These are phyloP conservation scores for Lepidurus couesii DNA, from an alignment of 1,140 invertebrate species.

Conservation along the genomic window DNA sequence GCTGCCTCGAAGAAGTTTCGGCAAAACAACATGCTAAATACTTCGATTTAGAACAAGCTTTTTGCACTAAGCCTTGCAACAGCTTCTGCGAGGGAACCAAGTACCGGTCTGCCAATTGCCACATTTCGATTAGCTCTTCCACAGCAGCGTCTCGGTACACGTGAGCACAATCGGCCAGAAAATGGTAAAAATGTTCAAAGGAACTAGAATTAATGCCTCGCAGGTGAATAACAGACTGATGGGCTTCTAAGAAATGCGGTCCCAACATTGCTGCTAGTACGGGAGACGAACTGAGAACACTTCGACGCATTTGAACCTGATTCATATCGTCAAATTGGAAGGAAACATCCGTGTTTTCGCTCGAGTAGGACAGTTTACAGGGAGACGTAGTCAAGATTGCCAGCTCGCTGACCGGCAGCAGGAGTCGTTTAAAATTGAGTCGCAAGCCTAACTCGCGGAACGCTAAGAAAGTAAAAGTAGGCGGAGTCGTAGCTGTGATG, in stretches of 20 bases:
- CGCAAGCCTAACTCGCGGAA: not conserved
- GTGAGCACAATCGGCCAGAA: not conserved
- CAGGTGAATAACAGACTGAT: not conserved
- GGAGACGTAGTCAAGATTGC: not conserved
- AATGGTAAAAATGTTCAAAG: not conserved
- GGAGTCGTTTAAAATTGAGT: not conserved
- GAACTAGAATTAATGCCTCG: not conserved
- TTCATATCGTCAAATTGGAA: not conserved
- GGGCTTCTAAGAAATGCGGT: conserved; percentile 1
- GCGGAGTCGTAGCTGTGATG: not conserved
- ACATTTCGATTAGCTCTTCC: not conserved
- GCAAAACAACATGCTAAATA: not conserved
- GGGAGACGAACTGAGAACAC: not conserved
- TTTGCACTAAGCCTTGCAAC: not conserved
- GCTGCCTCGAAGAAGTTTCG: not conserved
- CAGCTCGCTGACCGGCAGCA: not conserved
- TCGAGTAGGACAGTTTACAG: not conserved
- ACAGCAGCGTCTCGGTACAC: conserved; percentile 1
- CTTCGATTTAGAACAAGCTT: not conserved
- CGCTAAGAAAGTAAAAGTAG: not conserved
- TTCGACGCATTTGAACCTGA: not conserved
- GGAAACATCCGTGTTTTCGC: not conserved
- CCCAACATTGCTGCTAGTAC: not conserved
- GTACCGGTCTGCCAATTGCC: not conserved
- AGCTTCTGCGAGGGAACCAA: not conserved